These are phyloP conservation scores for Cydia strobilella DNA, from an alignment of 1,140 invertebrate species.

Conservation along the genomic window DNA sequence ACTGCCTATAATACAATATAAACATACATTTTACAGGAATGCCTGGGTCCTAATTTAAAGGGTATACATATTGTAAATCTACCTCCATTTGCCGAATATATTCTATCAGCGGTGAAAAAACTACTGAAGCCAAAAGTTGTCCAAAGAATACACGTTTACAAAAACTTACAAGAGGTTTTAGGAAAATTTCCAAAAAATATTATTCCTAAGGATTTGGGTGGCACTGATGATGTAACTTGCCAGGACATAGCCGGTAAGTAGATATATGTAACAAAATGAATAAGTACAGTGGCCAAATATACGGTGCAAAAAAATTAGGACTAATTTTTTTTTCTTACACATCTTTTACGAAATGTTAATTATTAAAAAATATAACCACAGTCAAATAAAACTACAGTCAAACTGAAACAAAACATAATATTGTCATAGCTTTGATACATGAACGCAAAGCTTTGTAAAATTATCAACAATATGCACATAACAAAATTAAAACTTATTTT, in stretches of 20 bases:
- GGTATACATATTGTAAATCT: constrained; percentile 27
- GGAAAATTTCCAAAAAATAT: constrained; percentile 32
- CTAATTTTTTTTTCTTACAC: too few species aligned
- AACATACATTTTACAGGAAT: constrained; percentile 15
- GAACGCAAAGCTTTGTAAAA: too few species aligned
- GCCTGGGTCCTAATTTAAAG: constrained; percentile 22
- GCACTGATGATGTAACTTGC: constrained; percentile 35
- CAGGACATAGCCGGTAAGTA: constrained; percentile 37
- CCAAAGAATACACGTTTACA: constrained; percentile 19
- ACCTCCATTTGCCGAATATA: constrained; percentile 17
- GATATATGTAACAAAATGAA: neutral
- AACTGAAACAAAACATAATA: too few species aligned
- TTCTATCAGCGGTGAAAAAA: constrained; percentile 4
- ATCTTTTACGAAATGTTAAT: too few species aligned
- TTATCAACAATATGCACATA: too few species aligned
- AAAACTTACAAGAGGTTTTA: constrained; percentile 30
- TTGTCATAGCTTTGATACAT: too few species aligned
- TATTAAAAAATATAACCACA: too few species aligned
- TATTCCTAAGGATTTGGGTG: constrained; percentile 37
- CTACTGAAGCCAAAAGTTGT: constrained; percentile 20
- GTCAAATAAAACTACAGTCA: too few species aligned
- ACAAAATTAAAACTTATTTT: too few species aligned
- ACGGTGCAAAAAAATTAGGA: too few species aligned
- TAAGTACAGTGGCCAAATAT: too few species aligned
- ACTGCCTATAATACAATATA: too few species aligned